Evolutionary conservation across 2,888 invertebrate genomes (phyloP).

Genomic region (Psylliodes chrysocephalus): DNA sequence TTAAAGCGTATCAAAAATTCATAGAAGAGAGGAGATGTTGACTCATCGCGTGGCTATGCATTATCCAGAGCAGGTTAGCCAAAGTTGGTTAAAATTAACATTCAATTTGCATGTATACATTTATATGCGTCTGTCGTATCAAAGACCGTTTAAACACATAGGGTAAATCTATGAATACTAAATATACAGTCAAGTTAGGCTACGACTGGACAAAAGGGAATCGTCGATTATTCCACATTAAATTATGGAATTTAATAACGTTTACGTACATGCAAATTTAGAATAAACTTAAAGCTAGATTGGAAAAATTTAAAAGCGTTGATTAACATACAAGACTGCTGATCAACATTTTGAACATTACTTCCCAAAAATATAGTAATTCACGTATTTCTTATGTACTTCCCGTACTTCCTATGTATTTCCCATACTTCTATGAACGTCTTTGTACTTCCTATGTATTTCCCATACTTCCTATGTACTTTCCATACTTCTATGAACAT

Average conservation of each 20-base stretch:
- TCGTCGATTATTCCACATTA: conserved; percentile 45
- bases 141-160: conserved; percentile 51
- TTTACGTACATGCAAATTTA: conserved; percentile 43
- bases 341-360: too few species aligned
- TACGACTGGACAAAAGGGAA: conserved; percentile 51
- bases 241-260: conserved; percentile 47
- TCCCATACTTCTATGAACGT: too few species aligned
- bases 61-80: conserved; percentile 25
- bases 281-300: conserved; percentile 30
- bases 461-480: too few species aligned
- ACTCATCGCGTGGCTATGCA: conserved; percentile 9
- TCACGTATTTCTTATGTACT: too few species aligned
- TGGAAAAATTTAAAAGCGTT: conserved; percentile 32
- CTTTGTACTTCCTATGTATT: too few species aligned
- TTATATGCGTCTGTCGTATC: conserved; percentile 50
- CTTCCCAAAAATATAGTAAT: too few species aligned
- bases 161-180: conserved; percentile 56
- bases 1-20: background rate
- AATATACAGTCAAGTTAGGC: conserved; percentile 47
- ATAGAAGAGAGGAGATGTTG: conserved; percentile 5
- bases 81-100: conserved; percentile 46
- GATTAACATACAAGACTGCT: too few species aligned
- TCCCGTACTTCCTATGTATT: too few species aligned
- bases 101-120: conserved; percentile 56
- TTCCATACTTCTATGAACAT: too few species aligned